Conservation (phyloP, 2,888 invertebrate species). For the Trissoscelio sp. region DNA sequence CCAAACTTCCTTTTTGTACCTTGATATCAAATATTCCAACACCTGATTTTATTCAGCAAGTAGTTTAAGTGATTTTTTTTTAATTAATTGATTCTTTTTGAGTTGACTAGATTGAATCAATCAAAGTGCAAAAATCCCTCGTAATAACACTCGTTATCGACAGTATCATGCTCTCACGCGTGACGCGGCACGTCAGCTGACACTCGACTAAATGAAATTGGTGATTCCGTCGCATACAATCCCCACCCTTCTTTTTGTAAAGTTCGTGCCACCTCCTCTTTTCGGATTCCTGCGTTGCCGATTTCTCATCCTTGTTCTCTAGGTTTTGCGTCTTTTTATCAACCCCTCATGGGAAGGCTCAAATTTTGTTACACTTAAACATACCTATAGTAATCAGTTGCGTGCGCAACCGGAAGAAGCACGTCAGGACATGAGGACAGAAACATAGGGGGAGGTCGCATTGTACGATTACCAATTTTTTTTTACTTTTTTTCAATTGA, state of each 20-base stretch:
- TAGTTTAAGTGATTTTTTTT: too few relatives aligned
- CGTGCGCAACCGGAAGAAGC: constrained; percentile 50
- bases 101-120: constrained; percentile 8
- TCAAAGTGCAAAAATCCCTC: constrained; percentile 24
- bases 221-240: constrained; percentile 50
- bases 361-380: constrained; percentile 11
- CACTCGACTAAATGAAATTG: constrained; percentile 68
- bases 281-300: constrained; percentile 47
- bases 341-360: constrained; percentile 29
- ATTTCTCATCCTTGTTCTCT: constrained; percentile 34
- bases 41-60: too few relatives aligned
- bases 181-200: constrained; percentile 67
- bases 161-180: constrained; percentile 53
- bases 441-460: constrained; percentile 25
- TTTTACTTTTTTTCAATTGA: constrained; percentile 2
- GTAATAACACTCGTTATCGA: constrained; percentile 47
- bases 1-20: constrained; percentile 9
- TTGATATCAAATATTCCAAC: constrained; percentile 2
- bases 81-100: too few relatives aligned
- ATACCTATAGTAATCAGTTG: background rate
- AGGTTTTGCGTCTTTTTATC: constrained; percentile 17
- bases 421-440: constrained; percentile 4
- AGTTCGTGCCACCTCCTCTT: constrained; percentile 51
- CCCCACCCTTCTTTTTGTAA: constrained; percentile 55
- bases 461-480: constrained; percentile 35